A percentile compares a stretch with the other conserved stretches of the same genome.
Conservation (phyloP, 2,113 vertebrate species). For the Lycocorax pyrrhopterus region DNA sequence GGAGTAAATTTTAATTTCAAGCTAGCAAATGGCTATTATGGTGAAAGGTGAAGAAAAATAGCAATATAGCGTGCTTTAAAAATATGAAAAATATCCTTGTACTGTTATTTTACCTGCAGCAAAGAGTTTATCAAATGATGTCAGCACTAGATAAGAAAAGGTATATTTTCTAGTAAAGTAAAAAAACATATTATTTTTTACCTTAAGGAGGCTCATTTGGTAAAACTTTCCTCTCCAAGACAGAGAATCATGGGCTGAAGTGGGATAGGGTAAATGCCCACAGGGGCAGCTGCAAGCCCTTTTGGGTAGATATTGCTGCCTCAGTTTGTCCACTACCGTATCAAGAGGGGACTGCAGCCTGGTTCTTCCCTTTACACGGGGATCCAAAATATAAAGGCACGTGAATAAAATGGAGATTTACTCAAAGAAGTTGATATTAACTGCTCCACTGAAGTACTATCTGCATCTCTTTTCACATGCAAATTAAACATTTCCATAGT, state of each 20-base stretch:
- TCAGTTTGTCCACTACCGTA: neutral
- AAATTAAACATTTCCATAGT: neutral
- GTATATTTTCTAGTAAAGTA: neutral
- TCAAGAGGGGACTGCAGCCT: neutral
- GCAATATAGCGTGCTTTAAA: neutral
- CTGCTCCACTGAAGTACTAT: neutral
- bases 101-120: neutral
- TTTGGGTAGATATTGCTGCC: neutral
- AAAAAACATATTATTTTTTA: neutral
- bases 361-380: accelerated
- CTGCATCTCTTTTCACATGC: neutral
- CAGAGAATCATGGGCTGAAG: neutral
- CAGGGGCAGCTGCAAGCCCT: neutral
- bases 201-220: conserved; percentile 11
- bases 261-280: neutral
- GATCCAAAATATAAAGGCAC: neutral
- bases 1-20: conserved; percentile 8
- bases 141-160: conserved; percentile 12
- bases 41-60: neutral
- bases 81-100: neutral
- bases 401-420: neutral
- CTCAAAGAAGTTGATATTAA: neutral
- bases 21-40: neutral
- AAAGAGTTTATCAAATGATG: neutral
- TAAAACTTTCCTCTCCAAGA: neutral